A percentile compares a stretch with the other conserved stretches of the same genome.
phyloP scores from a whole-genome alignment of 1,140 invertebrate species.

The Drosophila simulans region DNA sequence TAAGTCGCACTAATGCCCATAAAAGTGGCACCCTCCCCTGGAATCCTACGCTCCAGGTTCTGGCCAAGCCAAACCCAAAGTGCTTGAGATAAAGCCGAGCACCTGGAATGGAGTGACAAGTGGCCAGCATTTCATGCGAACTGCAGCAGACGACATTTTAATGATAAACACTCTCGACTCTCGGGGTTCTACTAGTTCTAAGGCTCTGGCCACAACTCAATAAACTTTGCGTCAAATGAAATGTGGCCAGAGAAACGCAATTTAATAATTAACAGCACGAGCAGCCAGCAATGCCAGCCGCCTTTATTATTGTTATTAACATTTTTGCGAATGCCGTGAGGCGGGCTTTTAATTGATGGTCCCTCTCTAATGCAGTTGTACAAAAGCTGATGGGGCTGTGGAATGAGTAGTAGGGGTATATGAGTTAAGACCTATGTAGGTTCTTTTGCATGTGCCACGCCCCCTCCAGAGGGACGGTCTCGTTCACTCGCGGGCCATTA shows the following conservation, averaged over 20 bases:
- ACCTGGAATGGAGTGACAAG: conserved; percentile 81
- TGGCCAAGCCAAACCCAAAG: conserved; percentile 35
- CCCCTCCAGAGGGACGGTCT: conserved; percentile 46
- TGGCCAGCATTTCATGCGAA: conserved; percentile 80
- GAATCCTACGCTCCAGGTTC: not conserved
- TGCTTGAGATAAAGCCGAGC: conserved; percentile 76
- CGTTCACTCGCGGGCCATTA: conserved; percentile 67
- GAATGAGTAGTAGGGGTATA: not conserved
- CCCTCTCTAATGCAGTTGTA: conserved; percentile 58
- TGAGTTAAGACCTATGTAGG: conserved; percentile 16
- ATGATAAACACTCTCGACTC: conserved; percentile 63
- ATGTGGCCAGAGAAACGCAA: conserved; percentile 80
- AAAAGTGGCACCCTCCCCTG: conserved; percentile 67
- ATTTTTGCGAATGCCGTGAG: conserved; percentile 77
- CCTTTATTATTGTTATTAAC: conserved; percentile 83
- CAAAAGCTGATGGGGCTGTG: conserved; percentile 48
- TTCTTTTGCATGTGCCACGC: conserved; percentile 77
- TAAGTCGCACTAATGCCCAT: conserved; percentile 82
- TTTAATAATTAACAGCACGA: conserved; percentile 82
- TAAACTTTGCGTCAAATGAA: conserved; percentile 76
- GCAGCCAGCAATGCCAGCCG: conserved; percentile 41
- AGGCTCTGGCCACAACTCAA: conserved; percentile 68
- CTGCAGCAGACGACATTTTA: conserved; percentile 78
- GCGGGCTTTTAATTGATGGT: conserved; percentile 76
- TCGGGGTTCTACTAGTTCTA: not conserved